Conservation (phyloP, 2,113 vertebrate species). For the Lichenostomus cassidix region DNA sequence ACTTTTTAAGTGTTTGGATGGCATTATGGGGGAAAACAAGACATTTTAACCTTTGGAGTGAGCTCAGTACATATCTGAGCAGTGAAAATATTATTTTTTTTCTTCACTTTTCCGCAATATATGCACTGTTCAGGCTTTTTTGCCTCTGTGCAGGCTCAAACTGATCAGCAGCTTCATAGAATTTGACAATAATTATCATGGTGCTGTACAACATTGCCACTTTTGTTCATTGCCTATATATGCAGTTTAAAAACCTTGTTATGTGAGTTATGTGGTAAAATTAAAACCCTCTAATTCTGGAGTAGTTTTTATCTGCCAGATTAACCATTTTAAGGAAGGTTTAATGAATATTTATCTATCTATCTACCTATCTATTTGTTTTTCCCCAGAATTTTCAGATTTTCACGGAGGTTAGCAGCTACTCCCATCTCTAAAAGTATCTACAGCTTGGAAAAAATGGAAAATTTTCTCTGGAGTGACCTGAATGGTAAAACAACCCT, state of each 20-base stretch:
- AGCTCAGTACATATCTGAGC: accelerated
- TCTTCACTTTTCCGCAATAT: neutral
- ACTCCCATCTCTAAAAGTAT: neutral
- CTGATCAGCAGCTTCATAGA: neutral
- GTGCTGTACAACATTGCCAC: neutral
- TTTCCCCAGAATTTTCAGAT: neutral
- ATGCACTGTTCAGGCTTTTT: accelerated
- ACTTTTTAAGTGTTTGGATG: neutral
- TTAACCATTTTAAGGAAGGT: accelerated
- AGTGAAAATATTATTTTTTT: accelerated
- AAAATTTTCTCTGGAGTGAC: neutral
- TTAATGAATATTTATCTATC: neutral
- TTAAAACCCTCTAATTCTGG: neutral
- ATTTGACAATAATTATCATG: neutral
- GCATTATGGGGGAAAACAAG: neutral
- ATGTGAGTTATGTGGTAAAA: neutral
- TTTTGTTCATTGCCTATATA: neutral
- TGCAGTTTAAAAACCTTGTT: neutral
- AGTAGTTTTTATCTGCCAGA: neutral
- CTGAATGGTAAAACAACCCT: neutral
- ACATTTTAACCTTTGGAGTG: neutral
- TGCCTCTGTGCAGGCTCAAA: neutral
- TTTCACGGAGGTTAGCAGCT: neutral
- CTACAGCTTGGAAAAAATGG: neutral
- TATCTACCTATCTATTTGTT: neutral